These are phyloP conservation scores for Conopomorpha cramerella DNA, from an alignment of 1,140 invertebrate genomes.

Conservation along the genomic window DNA sequence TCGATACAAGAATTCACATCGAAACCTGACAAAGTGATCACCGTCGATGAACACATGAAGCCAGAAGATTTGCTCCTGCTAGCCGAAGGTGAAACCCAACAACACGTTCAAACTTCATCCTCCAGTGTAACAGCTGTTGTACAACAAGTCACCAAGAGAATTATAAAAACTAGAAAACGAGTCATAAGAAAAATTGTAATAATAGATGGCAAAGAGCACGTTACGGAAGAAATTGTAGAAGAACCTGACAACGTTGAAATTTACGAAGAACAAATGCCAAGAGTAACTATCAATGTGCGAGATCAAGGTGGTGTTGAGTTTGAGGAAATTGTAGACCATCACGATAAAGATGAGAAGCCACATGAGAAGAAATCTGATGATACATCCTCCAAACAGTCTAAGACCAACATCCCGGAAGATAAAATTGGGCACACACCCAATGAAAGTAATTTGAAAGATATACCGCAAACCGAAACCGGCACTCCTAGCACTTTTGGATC, in stretches of 20 bases:
- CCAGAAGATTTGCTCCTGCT: conserved; percentile 62
- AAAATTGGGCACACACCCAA: no score
- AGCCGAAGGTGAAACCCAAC: conserved; percentile 57
- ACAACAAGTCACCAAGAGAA: conserved; percentile 76
- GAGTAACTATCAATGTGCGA: conserved; percentile 74
- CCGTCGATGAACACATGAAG: conserved; percentile 55
- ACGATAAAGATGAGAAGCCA: conserved; percentile 26
- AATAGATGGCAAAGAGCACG: conserved; percentile 81
- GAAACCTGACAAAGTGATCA: conserved; percentile 62
- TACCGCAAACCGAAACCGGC: conserved; percentile 17
- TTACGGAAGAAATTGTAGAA: conserved; percentile 80
- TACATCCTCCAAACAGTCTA: no score
- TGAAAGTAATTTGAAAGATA: conserved; percentile 7
- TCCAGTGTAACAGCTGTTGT: conserved; percentile 76
- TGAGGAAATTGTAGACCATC: conserved; percentile 23
- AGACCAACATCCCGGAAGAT: no score
- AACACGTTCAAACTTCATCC: conserved; percentile 50
- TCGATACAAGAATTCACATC: conserved; percentile 68
- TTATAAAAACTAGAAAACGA: conserved; percentile 74
- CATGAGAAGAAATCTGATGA: background rate
- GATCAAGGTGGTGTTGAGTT: conserved; percentile 36
- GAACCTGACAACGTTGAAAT: conserved; percentile 82
- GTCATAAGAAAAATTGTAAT: conserved; percentile 76
- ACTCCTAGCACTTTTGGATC: conserved; percentile 5
- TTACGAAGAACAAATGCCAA: conserved; percentile 71